Evolutionary conservation across 2,113 vertebrate species (phyloP).

Genomic region (Paramisgurnus dabryanus): DNA sequence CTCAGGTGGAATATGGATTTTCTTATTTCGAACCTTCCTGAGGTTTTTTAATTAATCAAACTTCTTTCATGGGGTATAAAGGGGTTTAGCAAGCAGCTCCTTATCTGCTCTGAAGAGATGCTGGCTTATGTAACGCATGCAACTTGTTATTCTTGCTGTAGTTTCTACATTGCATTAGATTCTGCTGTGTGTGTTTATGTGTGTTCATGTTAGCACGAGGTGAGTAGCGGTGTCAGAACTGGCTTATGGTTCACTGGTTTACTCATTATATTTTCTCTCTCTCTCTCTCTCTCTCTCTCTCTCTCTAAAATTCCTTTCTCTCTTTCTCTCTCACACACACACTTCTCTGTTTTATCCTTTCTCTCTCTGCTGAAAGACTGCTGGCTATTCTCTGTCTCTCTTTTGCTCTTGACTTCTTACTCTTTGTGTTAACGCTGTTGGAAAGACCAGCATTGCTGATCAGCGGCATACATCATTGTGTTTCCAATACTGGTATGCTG

Average conservation of each 20-base stretch:
- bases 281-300: slow-evolving; percentile 1
- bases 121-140: slow-evolving; percentile 57
- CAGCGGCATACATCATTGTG: background rate
- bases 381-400: slow-evolving; percentile 10
- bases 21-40: background rate
- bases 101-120: slow-evolving; percentile 1
- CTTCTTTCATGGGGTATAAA: background rate
- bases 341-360: slow-evolving; percentile 1
- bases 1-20: slow-evolving; percentile 45
- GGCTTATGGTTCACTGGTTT: slow-evolving; percentile 59
- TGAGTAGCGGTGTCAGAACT: slow-evolving; percentile 48
- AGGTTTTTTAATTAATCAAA: background rate
- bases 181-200: background rate
- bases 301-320: background rate
- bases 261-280: slow-evolving; percentile 60
- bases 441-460: background rate
- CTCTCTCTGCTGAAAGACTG: slow-evolving; percentile 29
- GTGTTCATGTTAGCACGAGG: slow-evolving; percentile 12
- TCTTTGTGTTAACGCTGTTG: background rate
- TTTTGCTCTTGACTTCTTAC: background rate
- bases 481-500: background rate
- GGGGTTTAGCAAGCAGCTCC: background rate
- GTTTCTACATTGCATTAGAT: slow-evolving; percentile 10
- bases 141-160: slow-evolving; percentile 42
- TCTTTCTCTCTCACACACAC: background rate